Conservation (phyloP, 2,888 invertebrate genomes). For the Cataglyphis rosenhaueri region DNA sequence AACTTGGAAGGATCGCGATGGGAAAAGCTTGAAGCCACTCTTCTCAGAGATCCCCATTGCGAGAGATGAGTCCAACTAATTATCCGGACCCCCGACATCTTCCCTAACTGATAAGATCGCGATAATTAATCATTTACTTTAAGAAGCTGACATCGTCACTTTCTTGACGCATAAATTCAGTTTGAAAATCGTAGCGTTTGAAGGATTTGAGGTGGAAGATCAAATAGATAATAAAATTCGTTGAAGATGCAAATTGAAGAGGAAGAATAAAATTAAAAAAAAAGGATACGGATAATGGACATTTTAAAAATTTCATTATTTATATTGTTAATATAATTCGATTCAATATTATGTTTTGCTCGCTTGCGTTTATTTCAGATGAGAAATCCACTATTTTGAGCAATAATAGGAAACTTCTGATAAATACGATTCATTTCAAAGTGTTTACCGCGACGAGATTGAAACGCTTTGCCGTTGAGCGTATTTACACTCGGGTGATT, state of each 20-base stretch:
- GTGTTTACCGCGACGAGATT: conserved; percentile 61
- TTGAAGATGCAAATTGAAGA: conserved; percentile 31
- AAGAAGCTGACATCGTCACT: conserved; percentile 47
- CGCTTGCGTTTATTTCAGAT: conserved; percentile 6
- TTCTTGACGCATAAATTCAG: conserved; percentile 33
- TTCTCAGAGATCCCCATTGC: conserved; percentile 30
- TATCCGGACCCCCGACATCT: conserved; percentile 21
- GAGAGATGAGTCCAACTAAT: conserved; percentile 47
- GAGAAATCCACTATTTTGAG: conserved; percentile 39
- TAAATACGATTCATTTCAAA: conserved; percentile 68
- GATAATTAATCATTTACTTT: conserved; percentile 50
- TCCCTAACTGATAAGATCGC: conserved; percentile 33
- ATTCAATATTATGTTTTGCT: conserved; percentile 12
- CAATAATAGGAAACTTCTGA: conserved; percentile 63
- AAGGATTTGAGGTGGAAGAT: conserved; percentile 22
- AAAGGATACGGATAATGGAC: no score
- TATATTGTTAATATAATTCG: not conserved
- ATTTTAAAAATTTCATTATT: conserved; percentile 18
- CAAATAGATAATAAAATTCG: conserved; percentile 59
- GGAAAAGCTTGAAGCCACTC: conserved; percentile 29
- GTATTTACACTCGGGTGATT: conserved; percentile 62
- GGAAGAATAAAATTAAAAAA: not conserved
- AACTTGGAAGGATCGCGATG: conserved; percentile 51
- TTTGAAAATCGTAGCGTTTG: conserved; percentile 8
- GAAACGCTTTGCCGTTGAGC: conserved; percentile 42